Conservation (phyloP, 2,113 vertebrate genomes). For the Takifugu flavidus region DNA sequence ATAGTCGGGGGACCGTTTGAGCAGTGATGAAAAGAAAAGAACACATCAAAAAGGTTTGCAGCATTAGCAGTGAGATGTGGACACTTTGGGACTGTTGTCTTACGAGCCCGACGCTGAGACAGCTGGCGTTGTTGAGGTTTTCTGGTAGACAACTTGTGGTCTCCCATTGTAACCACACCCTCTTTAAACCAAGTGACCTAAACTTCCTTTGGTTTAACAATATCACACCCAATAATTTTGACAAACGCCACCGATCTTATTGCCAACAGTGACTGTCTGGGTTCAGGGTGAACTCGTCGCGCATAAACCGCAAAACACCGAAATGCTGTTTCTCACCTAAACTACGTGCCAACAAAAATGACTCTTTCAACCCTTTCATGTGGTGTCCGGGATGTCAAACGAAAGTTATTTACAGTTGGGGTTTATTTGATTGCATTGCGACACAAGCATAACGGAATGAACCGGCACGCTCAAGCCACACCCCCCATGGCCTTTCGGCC, state of each 20-base stretch:
- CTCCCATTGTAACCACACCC: not conserved
- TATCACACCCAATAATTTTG: conserved; percentile 21
- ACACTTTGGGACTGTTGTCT: not conserved
- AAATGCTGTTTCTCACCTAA: too few species aligned
- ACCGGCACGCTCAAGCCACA: too few species aligned
- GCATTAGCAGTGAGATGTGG: not conserved
- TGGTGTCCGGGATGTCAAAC: too few species aligned
- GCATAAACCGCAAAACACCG: too few species aligned
- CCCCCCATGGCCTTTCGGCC: too few species aligned
- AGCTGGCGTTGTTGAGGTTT: not conserved
- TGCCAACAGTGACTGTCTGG: not conserved
- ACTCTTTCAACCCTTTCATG: too few species aligned
- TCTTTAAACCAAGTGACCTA: not conserved
- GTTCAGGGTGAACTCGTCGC: too few species aligned
- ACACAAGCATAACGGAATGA: too few species aligned
- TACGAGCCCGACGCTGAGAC: not conserved
- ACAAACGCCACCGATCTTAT: not conserved
- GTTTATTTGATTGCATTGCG: too few species aligned
- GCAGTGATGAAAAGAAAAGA: not conserved
- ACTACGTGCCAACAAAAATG: too few species aligned
- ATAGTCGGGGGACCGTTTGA: conserved; percentile 5
- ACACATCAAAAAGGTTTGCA: not conserved
- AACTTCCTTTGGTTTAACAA: not conserved
- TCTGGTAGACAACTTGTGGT: not conserved
- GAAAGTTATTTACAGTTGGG: too few species aligned